Evolutionary conservation across 2,113 vertebrate species (phyloP), one percentile per base, ranked within the genome.

Genomic region (Castor canadensis): DNA sequence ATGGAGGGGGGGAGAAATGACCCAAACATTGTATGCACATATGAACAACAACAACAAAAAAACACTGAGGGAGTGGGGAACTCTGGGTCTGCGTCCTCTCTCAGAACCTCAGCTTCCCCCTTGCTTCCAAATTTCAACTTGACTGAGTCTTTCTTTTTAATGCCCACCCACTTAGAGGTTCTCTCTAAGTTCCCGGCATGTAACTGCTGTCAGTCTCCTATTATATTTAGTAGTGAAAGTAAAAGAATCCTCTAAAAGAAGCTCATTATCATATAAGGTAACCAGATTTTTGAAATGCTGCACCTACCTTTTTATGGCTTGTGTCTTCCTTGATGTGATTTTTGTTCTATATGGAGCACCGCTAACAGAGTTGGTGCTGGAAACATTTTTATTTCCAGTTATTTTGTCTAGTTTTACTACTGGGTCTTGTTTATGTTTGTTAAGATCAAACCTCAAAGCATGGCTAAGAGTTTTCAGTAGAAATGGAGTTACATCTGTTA

Each of bases 401-500:
- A 98, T 99, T 15, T 97, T 99, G 87, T 99, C 99, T 88, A 99
- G 99, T 2, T 98, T 99, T 77, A 99, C 99, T 96, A 99, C 99
- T 7, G 97, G 99, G 87, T 98, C 99, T 72, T 99, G 99, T 97
- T 98, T 99, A 43, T 99, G 99, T 97, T 93, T 99, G 80, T 98
- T 99, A 66, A 99, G 99, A 89, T 99, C 99, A 97, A 99, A 99
- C 13, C 58, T 99, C 79, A 99, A 99, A 96, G 99, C 99, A 0
- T 99, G 99, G 99, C 98, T 99, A 91, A 98, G 99, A 89, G 99
- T 99, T 73, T 99, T 99, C 98, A 99, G 99, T 98, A 99, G 99
- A 93, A 99, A 99, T 40, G 99, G 99, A 96, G 99, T 99, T 3
- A 98, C 98, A 96, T 99, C 99, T 4, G 98, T 99, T 94, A 99